Conservation (phyloP, 2,888 invertebrate genomes). For the Melinaea marsaeus region DNA sequence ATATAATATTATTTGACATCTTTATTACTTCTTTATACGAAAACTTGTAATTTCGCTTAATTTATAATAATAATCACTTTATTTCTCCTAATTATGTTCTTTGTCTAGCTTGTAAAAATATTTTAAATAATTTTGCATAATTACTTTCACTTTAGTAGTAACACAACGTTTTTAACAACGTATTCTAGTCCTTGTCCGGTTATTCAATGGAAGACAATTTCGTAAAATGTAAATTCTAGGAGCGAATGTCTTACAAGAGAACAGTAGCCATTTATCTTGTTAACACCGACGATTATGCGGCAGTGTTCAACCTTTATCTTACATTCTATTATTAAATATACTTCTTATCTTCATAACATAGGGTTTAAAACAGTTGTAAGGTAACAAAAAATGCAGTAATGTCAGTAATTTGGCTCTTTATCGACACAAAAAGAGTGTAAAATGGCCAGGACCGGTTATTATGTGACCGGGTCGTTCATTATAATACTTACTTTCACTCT, state of each 20-base stretch:
- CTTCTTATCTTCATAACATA: neutral
- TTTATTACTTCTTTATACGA: too few species aligned
- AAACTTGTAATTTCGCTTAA: too few species aligned
- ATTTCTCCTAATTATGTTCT: too few species aligned
- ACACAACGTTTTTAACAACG: too few species aligned
- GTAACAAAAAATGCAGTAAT: neutral
- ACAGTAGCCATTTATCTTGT: neutral
- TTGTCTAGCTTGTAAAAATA: too few species aligned
- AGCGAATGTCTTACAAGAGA: neutral
- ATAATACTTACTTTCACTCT: constrained; percentile 3
- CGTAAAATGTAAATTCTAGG: too few species aligned
- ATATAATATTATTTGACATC: too few species aligned
- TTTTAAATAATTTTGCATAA: too few species aligned
- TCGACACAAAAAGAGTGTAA: constrained; percentile 14
- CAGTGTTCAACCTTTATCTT: neutral
- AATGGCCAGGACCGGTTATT: constrained; percentile 21
- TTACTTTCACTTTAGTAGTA: too few species aligned
- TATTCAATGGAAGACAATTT: too few species aligned
- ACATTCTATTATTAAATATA: neutral
- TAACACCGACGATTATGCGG: neutral
- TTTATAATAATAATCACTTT: too few species aligned
- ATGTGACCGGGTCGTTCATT: constrained; percentile 13
- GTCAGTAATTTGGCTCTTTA: neutral
- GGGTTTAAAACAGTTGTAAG: neutral
- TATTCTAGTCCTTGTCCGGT: too few species aligned